Conservation (phyloP, 2,888 invertebrate species). For the Tinea trinotella region DNA sequence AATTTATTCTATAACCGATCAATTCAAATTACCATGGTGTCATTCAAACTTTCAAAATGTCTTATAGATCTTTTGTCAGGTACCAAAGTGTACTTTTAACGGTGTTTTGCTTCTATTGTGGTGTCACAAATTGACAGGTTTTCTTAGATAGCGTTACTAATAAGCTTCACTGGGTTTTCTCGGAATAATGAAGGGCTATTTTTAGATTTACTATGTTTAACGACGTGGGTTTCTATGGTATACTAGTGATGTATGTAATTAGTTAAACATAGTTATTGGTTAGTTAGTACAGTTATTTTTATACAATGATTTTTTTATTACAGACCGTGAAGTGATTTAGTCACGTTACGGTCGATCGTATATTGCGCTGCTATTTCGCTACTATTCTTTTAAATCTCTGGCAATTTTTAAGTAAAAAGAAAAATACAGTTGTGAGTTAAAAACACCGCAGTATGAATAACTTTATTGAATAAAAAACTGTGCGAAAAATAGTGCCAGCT, state of each 20-base stretch:
- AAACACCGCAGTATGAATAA: background rate
- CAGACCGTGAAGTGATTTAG: too few species aligned
- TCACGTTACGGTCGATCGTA: too few species aligned
- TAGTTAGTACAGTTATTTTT: too few species aligned
- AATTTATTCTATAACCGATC: too few species aligned
- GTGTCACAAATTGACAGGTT: background rate
- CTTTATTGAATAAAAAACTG: background rate
- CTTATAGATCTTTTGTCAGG: background rate
- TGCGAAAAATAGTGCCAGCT: background rate
- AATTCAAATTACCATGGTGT: background rate
- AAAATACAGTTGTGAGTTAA: background rate
- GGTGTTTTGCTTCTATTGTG: background rate
- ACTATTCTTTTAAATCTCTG: too few species aligned
- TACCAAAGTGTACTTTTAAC: background rate
- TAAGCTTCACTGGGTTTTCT: background rate
- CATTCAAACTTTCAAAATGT: background rate
- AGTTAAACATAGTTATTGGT: too few species aligned
- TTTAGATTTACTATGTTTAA: background rate
- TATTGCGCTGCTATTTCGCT: too few species aligned
- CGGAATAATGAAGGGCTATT: background rate
- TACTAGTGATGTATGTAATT: too few species aligned
- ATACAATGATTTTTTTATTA: too few species aligned
- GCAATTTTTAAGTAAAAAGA: too few species aligned
- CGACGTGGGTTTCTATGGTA: too few species aligned
- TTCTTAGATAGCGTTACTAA: background rate